phyloP scores from a whole-genome alignment of 2,888 invertebrate species.

The Lasioglossum morio region DNA sequence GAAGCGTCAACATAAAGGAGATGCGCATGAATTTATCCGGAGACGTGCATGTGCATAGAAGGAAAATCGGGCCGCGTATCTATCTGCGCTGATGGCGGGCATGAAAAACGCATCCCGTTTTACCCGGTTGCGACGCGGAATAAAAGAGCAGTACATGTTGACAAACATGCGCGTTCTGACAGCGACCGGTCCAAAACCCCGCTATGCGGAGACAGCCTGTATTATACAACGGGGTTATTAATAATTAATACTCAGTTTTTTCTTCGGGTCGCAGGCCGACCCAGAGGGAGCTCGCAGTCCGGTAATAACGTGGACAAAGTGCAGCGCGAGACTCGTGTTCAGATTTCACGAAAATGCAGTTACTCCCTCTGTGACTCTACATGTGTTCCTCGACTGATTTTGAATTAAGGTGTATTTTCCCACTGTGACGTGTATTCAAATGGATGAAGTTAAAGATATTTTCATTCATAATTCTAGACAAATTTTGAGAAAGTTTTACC shows the following conservation, averaged over 20 bases:
- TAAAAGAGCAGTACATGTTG: constrained; percentile 34
- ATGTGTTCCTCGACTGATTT: background rate
- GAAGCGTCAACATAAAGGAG: constrained; percentile 49
- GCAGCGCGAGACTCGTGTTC: background rate
- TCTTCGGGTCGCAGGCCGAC: constrained; percentile 10
- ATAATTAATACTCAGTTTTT: constrained; percentile 34
- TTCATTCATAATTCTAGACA: too few species aligned
- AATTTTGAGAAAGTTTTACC: too few species aligned
- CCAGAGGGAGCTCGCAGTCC: background rate
- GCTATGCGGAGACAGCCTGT: background rate
- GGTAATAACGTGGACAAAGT: background rate
- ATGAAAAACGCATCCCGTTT: constrained; percentile 49
- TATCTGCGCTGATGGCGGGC: constrained; percentile 20
- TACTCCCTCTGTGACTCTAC: too few species aligned
- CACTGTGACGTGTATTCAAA: too few species aligned
- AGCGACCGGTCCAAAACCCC: background rate
- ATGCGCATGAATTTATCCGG: constrained; percentile 48
- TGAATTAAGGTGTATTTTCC: too few species aligned
- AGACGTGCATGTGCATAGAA: background rate
- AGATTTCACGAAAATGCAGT: constrained; percentile 30
- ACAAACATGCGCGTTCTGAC: constrained; percentile 32
- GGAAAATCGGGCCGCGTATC: constrained; percentile 17
- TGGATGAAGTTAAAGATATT: too few species aligned
- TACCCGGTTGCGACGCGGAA: constrained; percentile 10
- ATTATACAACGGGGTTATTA: constrained; percentile 46